Base-by-base conservation (phyloP, 2,888 invertebrate genomes). In the Psococerastis gibbosa region DNA sequence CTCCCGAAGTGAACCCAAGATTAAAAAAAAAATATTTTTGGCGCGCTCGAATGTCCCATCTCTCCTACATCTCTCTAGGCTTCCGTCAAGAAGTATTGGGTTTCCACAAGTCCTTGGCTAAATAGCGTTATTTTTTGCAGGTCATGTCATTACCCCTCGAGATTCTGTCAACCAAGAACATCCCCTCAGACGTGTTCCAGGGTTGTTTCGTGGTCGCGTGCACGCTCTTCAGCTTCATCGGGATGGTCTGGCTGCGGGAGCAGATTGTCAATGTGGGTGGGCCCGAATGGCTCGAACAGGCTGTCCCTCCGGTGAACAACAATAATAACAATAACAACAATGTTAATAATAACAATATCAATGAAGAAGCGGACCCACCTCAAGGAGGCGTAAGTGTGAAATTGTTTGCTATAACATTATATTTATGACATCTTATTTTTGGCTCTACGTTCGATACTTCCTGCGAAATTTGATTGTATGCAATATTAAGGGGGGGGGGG, bases 261-360 rank as follows among this genome's bases (percentile, higher is more conserved):
- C 98, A 98, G 64, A 95, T 98, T 47, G 70, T 97, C 54, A 89
- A 94, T 58, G 95, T 94, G 1, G 95, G 94, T 22, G 95, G 92
- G 0, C 94, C 94, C 0, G 94, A 94, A 55, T 95, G 95, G 95
- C 68, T 95, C 55, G 87, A 81, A 57, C 68, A 80, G 48, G 5
- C 15, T 18, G 5, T 11, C 20, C 9, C 11, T 18, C 17, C 20
- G 9, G 16, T 11, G 13, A 23, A 35, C 16, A n/a, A 15, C 9
- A 20, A 32, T 4, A 27, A 43, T 35, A 41, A 32, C 11, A 41
- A 15, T n/a, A 27, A 43, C 18, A 43, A 43, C 35, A 13, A 32
- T n/a, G n/a, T n/a, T 35, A 41, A 32, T n/a, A 41, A 15, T n/a
- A 27, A 43, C 18, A 43, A 43, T 18, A 13, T 13, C 2, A 43